Evolutionary conservation across 2,888 invertebrate genomes (phyloP), one percentile per base, ranked within the genome.

Genomic region (Meghimatium bilineatum): DNA sequence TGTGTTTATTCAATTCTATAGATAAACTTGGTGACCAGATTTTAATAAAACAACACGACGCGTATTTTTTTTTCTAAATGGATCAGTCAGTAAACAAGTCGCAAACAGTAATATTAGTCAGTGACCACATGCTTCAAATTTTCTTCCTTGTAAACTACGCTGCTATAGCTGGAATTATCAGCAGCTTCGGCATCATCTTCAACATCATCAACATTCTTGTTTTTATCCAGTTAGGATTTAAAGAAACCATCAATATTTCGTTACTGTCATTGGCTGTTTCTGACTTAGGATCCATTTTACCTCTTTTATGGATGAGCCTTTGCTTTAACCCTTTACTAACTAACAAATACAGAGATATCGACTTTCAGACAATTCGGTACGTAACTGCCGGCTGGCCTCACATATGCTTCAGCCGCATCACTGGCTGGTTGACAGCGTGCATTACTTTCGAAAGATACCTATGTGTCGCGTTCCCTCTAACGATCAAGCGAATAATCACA

Each of bases 131-230:
- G 10, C 32, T 32, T 34, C 3, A 32, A 20, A 67, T 67, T 10
- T 67, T 67, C 20, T 14, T 67, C 67, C 1, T 20, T 67, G 6
- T 67, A 12, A 14, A 32, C 20, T n/a, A 63, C n/a, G 72, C n/a
- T 10, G n/a, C 49, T 0, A 44, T 44, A 17, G 72, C 29, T 12
- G 14, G n/a, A 29, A 44, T 49, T 2, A 5, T 72, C 10, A 49
- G 72, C 34, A 12, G 10, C 6, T 14, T 72, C 3, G 49, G 72
- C 14, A 29, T 44, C n/a, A n/a, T 49, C 29, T 44, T 26, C 1
- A 72, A 72, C 49, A 38, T 72, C 49, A 49, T 72, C 17, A 72
- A 12, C 49, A 49, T 72, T 49, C 12, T 49, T 12, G 72, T 72
- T 26, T 72, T 72, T 49, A 17, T 49, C 1, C 44, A 72, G 36